Conservation (phyloP, 2,797 vertebrate genomes). For the Anableps anableps region DNA sequence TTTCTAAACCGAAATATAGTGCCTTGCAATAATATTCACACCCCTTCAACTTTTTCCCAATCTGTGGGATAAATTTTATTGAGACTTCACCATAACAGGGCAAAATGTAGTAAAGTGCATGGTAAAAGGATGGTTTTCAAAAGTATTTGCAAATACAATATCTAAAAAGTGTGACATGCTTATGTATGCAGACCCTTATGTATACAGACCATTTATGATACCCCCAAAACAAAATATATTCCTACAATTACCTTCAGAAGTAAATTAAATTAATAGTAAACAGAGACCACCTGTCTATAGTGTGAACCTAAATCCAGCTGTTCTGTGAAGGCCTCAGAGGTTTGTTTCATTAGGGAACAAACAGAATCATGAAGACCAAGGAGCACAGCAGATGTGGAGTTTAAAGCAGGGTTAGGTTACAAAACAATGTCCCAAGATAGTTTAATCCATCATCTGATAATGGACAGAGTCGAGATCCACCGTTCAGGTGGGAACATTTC, state of each 20-base stretch:
- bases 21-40: neutral
- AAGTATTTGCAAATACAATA: no score
- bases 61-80: neutral
- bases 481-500: no score
- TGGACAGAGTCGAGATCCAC: no score
- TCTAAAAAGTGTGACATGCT: neutral
- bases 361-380: no score
- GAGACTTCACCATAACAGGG: neutral
- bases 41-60: neutral
- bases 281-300: neutral
- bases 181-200: neutral
- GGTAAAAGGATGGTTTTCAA: neutral
- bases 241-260: neutral
- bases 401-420: no score
- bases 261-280: neutral
- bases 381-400: no score
- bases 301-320: neutral
- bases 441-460: no score
- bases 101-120: neutral
- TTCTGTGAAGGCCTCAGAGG: neutral
- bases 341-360: no score
- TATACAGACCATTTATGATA: no score
- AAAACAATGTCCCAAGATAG: no score
- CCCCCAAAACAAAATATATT: neutral
- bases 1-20: slow-evolving; percentile 1